These are phyloP conservation scores for Erpornis zantholeuca DNA, from an alignment of 2,113 vertebrate species.

Conservation along the genomic window DNA sequence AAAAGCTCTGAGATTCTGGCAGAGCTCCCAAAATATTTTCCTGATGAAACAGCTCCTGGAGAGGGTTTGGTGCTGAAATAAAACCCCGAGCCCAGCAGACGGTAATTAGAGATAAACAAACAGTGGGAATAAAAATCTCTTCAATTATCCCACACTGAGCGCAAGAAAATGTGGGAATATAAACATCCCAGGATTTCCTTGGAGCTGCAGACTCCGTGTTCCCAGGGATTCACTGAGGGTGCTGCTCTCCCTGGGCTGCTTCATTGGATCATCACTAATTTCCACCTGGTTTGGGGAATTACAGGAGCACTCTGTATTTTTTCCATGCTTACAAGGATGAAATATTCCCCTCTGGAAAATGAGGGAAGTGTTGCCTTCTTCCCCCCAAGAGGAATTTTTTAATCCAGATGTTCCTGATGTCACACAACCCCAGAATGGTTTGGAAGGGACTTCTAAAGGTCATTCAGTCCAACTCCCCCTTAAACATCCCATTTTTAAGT, in stretches of 20 bases:
- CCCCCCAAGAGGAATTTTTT: not conserved
- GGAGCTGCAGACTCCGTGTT: not conserved
- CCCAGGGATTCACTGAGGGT: not conserved
- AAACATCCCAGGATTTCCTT: not conserved
- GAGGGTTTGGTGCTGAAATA: not conserved
- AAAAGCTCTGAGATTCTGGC: not conserved
- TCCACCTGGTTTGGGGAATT: not conserved
- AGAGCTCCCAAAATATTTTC: not conserved
- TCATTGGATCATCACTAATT: not conserved
- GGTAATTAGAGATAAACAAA: conserved; percentile 6
- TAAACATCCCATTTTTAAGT: not conserved
- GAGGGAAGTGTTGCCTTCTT: not conserved
- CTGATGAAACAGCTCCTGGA: not conserved
- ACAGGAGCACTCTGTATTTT: not conserved
- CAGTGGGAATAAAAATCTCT: not conserved
- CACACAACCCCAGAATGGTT: not conserved
- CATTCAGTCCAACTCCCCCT: not conserved
- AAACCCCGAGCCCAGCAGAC: not conserved
- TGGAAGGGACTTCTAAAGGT: not conserved
- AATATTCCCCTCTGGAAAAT: not conserved
- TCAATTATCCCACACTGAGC: not conserved
- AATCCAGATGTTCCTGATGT: not conserved
- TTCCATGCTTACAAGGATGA: not conserved
- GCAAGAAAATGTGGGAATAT: not conserved
- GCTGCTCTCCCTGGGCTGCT: not conserved